Base-by-base conservation (phyloP, 2,113 vertebrate genomes). In the Emberiza fucata region DNA sequence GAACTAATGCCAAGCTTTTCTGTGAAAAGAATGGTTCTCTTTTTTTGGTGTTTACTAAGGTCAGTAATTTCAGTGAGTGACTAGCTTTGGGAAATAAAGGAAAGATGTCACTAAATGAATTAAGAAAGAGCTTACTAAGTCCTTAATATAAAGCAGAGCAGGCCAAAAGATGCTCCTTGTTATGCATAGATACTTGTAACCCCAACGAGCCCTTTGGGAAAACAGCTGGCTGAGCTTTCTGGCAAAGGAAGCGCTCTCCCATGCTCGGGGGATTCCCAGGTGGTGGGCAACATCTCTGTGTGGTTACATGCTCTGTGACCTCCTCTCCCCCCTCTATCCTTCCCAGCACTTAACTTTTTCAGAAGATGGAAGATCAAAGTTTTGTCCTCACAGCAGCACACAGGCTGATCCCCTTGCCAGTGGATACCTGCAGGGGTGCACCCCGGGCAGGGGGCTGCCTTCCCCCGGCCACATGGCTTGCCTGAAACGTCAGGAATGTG, bases 151-250 rank as follows among this genome's bases (percentile, higher is more conserved):
- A 94, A 95, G 54, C 75, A 92, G 78, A 94, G 68, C 57, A 61
- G 54, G 33, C 56, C 88, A 51, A 80, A 93, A 88, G 84, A 90
- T 96, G 75, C 78, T 91, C 44, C 87, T 86, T 89, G 84, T 86
- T 94, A 64, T 71, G 57, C 0, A 0, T 23, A 85, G 86, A 87
- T 94, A 44, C 28, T 81, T 86, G 51, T 60, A 83, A 80, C 6
- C 45, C 72, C 31, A 29, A 77, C 4, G 27, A 94, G 69, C 65
- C 84, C 92, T 86, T 91, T 87, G 82, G 96, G 94, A 93, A 95
- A 81, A 92, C 81, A 95, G 78, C 78, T 95, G 94, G 78, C 83
- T 95, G 76, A 83, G 63, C 60, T 90, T 88, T 94, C 88, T 95
- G 95, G 91, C 93, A 94, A 50, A 90, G 64, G 44, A 83, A 83